Evolutionary conservation across 1,140 invertebrate genomes (phyloP).

Genomic region (Drosophila rufa): DNA sequence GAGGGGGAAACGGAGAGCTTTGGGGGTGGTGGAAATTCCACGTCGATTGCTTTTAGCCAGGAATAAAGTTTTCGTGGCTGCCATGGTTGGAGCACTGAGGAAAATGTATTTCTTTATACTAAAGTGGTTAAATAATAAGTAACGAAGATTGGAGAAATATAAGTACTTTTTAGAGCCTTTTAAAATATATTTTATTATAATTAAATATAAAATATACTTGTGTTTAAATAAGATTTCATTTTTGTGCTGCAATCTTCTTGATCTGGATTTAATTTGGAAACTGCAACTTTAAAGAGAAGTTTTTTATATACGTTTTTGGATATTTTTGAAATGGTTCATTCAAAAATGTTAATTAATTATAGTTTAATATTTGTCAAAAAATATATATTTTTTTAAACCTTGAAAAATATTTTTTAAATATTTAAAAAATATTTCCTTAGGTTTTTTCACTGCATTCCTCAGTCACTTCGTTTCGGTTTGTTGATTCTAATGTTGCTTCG

Average conservation of each 20-base stretch:
- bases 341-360: too few relatives aligned
- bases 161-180: neutral
- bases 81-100: conserved; percentile 22
- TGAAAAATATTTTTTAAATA: too few relatives aligned
- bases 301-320: too few relatives aligned
- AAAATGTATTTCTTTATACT: neutral
- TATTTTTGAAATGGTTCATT: too few relatives aligned
- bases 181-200: neutral
- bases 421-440: neutral
- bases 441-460: neutral
- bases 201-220: too few relatives aligned
- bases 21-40: conserved; percentile 51
- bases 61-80: conserved; percentile 61
- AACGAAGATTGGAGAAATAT: neutral
- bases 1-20: neutral
- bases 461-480: conserved; percentile 65
- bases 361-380: neutral
- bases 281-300: too few relatives aligned
- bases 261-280: too few relatives aligned
- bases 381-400: neutral
- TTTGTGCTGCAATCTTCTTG: too few relatives aligned
- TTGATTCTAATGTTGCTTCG: conserved; percentile 49
- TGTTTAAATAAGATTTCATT: neutral
- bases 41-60: conserved; percentile 68
- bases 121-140: too few relatives aligned